These are phyloP conservation scores for Heliothis peltigera DNA, from an alignment of 2,888 invertebrate genomes.

Conservation along the genomic window DNA sequence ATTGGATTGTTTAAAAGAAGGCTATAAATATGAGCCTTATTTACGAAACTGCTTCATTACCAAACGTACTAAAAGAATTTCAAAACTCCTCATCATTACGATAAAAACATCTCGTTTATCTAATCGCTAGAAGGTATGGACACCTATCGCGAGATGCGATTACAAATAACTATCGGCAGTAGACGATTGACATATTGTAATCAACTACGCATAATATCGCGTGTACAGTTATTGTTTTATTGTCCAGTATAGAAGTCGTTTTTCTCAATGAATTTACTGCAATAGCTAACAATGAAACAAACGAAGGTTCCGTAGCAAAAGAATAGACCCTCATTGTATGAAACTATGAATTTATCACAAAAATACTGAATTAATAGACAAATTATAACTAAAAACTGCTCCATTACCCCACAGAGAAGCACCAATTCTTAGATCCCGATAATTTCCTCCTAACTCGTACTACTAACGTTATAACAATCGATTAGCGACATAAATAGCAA, in stretches of 20 bases:
- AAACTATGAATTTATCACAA: constrained; percentile 1
- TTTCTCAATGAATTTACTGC: neutral
- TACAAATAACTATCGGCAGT: constrained; percentile 32
- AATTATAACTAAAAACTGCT: neutral
- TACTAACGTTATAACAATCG: constrained; percentile 34
- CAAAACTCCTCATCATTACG: constrained; percentile 33
- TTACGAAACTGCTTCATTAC: constrained; percentile 5
- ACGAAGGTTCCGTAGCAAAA: constrained; percentile 13
- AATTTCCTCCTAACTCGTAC: constrained; percentile 35
- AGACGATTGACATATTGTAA: constrained; percentile 47
- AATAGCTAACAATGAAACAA: constrained; percentile 7
- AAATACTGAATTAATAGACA: neutral
- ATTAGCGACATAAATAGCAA: constrained; percentile 54
- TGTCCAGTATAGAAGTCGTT: neutral
- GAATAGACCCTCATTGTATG: neutral
- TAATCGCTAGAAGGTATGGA: constrained; percentile 33
- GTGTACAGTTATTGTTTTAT: constrained; percentile 7
- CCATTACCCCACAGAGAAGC: neutral
- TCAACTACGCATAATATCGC: constrained; percentile 28
- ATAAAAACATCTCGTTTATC: constrained; percentile 54
- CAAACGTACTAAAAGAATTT: constrained; percentile 21
- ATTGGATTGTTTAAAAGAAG: too few species aligned
- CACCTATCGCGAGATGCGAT: constrained; percentile 47
- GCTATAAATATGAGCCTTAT: neutral
- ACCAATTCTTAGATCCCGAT: neutral